Percentiles rank a stretch among this genome's conserved stretches.
phyloP scores from a whole-genome alignment of 2,113 vertebrate genomes.

The Tyto alba region DNA sequence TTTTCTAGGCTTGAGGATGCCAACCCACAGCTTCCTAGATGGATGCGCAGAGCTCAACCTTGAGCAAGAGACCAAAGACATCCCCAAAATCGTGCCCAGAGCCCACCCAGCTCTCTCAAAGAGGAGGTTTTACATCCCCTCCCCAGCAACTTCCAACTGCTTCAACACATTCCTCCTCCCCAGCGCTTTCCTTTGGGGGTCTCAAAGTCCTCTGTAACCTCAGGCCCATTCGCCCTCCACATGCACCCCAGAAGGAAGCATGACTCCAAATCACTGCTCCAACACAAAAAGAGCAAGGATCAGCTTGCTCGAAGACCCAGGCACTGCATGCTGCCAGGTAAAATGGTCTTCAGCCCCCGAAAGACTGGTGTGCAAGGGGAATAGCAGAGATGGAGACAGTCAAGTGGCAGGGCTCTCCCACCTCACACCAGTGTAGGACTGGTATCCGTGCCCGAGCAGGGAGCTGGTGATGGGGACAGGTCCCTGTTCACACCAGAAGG shows the following conservation, averaged over 20 bases:
- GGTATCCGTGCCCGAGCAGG: neutral
- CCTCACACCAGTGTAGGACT: neutral
- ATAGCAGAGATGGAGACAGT: neutral
- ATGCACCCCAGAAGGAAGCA: rapidly evolving
- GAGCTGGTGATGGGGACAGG: neutral
- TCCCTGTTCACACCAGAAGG: neutral
- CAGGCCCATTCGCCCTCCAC: neutral
- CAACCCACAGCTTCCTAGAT: neutral
- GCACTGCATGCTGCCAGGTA: neutral
- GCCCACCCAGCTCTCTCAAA: neutral
- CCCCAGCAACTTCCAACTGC: neutral
- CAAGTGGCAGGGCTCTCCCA: neutral
- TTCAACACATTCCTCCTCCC: neutral
- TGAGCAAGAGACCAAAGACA: neutral
- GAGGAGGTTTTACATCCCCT: neutral
- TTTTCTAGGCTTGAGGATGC: neutral
- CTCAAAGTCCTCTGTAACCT: neutral
- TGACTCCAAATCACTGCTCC: neutral
- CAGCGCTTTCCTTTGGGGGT: neutral
- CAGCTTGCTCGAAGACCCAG: neutral
- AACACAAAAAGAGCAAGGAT: neutral
- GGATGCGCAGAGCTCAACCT: neutral
- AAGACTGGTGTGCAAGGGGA: neutral
- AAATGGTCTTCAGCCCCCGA: neutral
- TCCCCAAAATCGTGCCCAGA: neutral